Base-by-base conservation (phyloP, 2,888 invertebrate species). In the Spodoptera picta region DNA sequence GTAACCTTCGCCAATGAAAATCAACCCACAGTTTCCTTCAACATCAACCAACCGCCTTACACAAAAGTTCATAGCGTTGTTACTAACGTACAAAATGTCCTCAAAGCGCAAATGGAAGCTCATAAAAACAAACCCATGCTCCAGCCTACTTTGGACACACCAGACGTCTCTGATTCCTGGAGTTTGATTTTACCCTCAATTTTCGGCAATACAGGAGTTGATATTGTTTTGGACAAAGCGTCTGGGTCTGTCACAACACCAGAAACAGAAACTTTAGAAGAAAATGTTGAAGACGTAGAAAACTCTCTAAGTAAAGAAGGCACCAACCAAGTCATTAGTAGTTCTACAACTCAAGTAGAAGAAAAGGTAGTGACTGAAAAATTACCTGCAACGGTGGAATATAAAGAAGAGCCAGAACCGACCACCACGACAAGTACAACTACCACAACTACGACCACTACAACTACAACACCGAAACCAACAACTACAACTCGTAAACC, bases 161-260 rank as follows among this genome's bases (percentile, higher is more conserved):
- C 97, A 1, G 97, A 97, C 83, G 96, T 97, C 0, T 96, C 96
- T 0, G 96, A 96, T 53, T 96, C 96, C 0, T 98, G 98, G 98
- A 97, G 97, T 71, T 96, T 97, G 84, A 97, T 98, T 69, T 92
- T 98, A 51, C 98, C 98, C 1, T 97, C 97, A 0, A 96, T 98
- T 62, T 96, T 98, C 81, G 97, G 97, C 0, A 96, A 96, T 59
- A 96, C 96, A 7, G 96, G 96, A 7, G 95, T 95, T 19, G 95
- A 96, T 73, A 95, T 96, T 49, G 93, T 95, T 24, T 94, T 96
- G 0, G 95, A 96, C 75, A 95, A 95, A 83, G 76, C 85, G 31
- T 87, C 92, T 31, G 89, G 81, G 24, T 80, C 88, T 42, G 90
- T 92, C 60, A 88, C 90, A 46, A 89, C 89, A 19, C 94, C 94